Evolutionary conservation across 2,797 vertebrate species (phyloP).

Genomic region (Falco peregrinus): DNA sequence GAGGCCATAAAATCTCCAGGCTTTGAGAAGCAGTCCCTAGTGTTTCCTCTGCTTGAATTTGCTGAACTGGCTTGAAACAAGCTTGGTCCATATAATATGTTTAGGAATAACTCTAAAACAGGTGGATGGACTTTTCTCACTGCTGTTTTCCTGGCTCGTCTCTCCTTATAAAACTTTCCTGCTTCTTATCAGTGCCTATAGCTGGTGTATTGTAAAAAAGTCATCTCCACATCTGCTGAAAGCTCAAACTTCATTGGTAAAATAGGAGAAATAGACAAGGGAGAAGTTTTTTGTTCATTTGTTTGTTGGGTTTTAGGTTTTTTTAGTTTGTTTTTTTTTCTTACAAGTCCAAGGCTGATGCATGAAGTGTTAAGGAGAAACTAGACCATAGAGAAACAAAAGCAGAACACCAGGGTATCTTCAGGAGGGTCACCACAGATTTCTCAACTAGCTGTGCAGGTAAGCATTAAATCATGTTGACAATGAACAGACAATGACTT

Average conservation of each 20-base stretch:
- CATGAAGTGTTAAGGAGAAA: background rate
- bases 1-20: background rate
- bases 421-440: background rate
- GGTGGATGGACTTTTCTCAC: background rate
- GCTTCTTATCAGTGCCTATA: background rate
- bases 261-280: background rate
- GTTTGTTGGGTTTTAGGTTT: accelerated
- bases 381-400: background rate
- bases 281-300: background rate
- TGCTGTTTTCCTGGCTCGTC: background rate
- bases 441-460: background rate
- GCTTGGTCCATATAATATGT: background rate
- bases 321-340: background rate
- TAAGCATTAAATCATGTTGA: background rate
- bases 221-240: background rate
- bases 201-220: background rate
- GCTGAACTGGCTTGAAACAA: background rate
- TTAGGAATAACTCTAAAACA: background rate
- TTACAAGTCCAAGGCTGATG: background rate
- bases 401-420: background rate
- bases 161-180: background rate
- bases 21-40: background rate
- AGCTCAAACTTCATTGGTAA: background rate
- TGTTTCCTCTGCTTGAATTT: background rate
- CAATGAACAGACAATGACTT: background rate